These are phyloP conservation scores for Sternarchorhynchus goeldii DNA, from an alignment of 2,797 vertebrate genomes.

Conservation along the genomic window DNA sequence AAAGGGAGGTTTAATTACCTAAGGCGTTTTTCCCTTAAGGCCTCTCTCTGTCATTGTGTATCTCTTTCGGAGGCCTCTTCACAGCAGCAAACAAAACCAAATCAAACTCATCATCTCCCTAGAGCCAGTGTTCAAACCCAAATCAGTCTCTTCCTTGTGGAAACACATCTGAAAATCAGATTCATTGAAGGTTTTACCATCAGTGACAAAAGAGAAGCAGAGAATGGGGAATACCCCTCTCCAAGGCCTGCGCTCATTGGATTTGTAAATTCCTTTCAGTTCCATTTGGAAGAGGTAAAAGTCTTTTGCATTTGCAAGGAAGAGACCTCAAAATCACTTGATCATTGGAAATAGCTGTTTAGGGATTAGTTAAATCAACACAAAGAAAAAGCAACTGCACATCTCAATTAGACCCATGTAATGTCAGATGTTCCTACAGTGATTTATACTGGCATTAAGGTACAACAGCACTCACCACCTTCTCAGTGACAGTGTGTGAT, in stretches of 20 bases:
- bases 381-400: slow-evolving; percentile 40
- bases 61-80: slow-evolving; percentile 62
- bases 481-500: slow-evolving; percentile 74
- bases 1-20: slow-evolving; percentile 77
- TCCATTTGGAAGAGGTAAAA: slow-evolving; percentile 56
- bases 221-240: slow-evolving; percentile 39
- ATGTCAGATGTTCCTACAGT: slow-evolving; percentile 1
- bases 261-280: slow-evolving; percentile 65
- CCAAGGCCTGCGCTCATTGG: slow-evolving; percentile 63
- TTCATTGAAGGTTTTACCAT: slow-evolving; percentile 38
- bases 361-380: slow-evolving; percentile 58
- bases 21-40: slow-evolving; percentile 71
- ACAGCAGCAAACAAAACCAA: slow-evolving; percentile 65
- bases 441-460: slow-evolving; percentile 23
- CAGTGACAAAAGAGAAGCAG: slow-evolving; percentile 43
- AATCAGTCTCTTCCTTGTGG: slow-evolving; percentile 39
- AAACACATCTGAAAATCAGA: slow-evolving; percentile 46
- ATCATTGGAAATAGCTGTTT: slow-evolving; percentile 46
- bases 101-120: slow-evolving; percentile 65
- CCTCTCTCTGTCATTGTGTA: slow-evolving; percentile 63
- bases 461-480: slow-evolving; percentile 77
- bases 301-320: slow-evolving; percentile 61
- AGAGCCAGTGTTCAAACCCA: slow-evolving; percentile 70
- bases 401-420: slow-evolving; percentile 37
- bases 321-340: slow-evolving; percentile 45